phyloP scores from a whole-genome alignment of 2,797 vertebrate species.

The Sciurus vulgaris region DNA sequence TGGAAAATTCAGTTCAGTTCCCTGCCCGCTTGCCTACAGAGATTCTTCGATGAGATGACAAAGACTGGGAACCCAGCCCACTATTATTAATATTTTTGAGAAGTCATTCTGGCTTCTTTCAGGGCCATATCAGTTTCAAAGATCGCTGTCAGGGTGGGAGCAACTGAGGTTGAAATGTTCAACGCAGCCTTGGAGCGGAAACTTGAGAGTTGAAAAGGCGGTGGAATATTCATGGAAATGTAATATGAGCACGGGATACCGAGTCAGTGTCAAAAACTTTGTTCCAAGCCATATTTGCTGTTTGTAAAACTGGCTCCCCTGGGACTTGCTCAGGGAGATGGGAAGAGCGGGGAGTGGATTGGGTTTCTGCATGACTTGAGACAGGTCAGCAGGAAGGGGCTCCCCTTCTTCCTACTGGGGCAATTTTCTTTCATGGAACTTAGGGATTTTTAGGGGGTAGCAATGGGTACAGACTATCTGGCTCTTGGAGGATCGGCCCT shows the following conservation, averaged over 20 bases:
- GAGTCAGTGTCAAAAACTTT: constrained; percentile 68
- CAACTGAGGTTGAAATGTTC: constrained; percentile 70
- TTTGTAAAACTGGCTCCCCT: constrained; percentile 57
- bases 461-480: background rate
- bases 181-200: constrained; percentile 73
- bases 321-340: background rate
- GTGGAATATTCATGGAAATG: constrained; percentile 82
- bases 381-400: background rate
- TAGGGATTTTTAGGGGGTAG: background rate
- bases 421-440: background rate
- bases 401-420: background rate
- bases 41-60: constrained; percentile 70
- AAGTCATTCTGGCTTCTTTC: constrained; percentile 77
- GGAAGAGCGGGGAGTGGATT: background rate
- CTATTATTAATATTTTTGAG: constrained; percentile 75
- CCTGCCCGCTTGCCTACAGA: constrained; percentile 48
- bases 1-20: constrained; percentile 36
- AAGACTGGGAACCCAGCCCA: constrained; percentile 78
- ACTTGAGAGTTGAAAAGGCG: constrained; percentile 70
- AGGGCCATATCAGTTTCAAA: constrained; percentile 83
- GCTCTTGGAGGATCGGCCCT: background rate
- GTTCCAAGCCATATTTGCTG: constrained; percentile 70
- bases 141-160: constrained; percentile 73
- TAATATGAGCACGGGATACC: constrained; percentile 72
- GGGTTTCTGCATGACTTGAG: background rate